Conservation (phyloP, 2,113 vertebrate species). For the Lontra canadensis region DNA sequence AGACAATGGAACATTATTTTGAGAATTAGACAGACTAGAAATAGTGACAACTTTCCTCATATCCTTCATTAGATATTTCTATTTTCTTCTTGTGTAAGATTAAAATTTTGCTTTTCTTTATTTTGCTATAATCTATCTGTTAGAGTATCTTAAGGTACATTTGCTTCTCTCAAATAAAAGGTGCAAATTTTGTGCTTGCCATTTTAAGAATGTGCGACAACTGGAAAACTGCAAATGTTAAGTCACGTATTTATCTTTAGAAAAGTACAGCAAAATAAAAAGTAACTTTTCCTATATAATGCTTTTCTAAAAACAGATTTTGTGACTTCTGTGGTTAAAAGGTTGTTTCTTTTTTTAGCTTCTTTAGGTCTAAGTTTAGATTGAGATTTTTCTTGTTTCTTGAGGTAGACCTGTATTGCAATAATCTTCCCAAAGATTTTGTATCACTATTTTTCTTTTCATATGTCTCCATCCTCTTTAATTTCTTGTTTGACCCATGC, state of each 20-base stretch:
- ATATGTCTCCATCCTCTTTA: background rate
- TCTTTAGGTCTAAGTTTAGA: background rate
- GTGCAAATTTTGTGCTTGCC: background rate
- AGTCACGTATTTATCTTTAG: background rate
- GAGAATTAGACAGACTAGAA: background rate
- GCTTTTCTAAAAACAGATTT: background rate
- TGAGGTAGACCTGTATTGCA: background rate
- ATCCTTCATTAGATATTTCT: background rate
- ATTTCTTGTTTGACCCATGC: background rate
- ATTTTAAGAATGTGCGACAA: background rate
- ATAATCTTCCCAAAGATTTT: background rate
- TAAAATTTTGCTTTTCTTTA: background rate
- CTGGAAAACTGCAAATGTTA: background rate
- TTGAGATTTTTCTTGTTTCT: background rate
- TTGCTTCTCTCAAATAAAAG: background rate
- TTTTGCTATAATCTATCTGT: slow-evolving; percentile 9
- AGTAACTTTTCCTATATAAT: background rate
- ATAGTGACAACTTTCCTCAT: background rate
- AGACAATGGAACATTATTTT: background rate
- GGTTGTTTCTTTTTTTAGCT: background rate
- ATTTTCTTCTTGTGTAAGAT: background rate
- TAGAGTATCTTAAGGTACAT: background rate
- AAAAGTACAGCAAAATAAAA: background rate
- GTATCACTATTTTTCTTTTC: background rate
- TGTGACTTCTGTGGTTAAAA: background rate